These are phyloP conservation scores for Tinea trinotella DNA, from an alignment of 2,888 invertebrate genomes.

Conservation along the genomic window DNA sequence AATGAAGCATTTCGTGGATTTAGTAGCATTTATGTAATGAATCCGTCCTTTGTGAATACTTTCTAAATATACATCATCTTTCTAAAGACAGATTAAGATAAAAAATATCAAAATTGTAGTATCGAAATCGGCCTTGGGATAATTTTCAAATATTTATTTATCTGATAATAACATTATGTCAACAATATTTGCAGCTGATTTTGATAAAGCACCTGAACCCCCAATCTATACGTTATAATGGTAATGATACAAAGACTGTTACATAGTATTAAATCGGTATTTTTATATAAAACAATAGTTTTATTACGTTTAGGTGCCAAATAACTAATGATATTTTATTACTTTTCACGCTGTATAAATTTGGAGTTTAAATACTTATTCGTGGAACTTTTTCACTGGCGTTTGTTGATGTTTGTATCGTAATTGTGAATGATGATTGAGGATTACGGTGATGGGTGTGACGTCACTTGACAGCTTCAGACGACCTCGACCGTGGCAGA, in stretches of 20 bases:
- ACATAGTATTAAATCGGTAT: too few relatives aligned
- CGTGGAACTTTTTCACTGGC: not conserved
- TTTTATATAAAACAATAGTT: too few relatives aligned
- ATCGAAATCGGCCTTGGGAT: conserved; percentile 40
- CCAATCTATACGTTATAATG: not conserved
- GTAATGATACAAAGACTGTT: too few relatives aligned
- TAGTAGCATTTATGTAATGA: not conserved
- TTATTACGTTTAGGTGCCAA: not conserved
- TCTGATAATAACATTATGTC: conserved; percentile 22
- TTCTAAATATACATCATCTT: not conserved
- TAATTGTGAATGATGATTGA: conserved; percentile 6
- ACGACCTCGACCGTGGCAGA: conserved; percentile 52
- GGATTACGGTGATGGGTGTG: conserved; percentile 20
- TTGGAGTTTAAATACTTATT: not conserved
- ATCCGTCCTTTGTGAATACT: not conserved
- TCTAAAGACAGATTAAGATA: conserved; percentile 21
- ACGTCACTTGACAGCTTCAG: conserved; percentile 29
- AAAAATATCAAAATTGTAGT: conserved; percentile 33
- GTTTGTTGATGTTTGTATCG: not conserved
- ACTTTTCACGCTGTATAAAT: not conserved
- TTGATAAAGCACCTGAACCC: conserved; percentile 10
- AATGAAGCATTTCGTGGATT: too few relatives aligned
- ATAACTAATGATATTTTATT: not conserved
- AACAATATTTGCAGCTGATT: conserved; percentile 11
- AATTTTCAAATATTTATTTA: conserved; percentile 36